Conservation (phyloP, 2,888 invertebrate species). For the Rhopalosiphum nymphaeae region DNA sequence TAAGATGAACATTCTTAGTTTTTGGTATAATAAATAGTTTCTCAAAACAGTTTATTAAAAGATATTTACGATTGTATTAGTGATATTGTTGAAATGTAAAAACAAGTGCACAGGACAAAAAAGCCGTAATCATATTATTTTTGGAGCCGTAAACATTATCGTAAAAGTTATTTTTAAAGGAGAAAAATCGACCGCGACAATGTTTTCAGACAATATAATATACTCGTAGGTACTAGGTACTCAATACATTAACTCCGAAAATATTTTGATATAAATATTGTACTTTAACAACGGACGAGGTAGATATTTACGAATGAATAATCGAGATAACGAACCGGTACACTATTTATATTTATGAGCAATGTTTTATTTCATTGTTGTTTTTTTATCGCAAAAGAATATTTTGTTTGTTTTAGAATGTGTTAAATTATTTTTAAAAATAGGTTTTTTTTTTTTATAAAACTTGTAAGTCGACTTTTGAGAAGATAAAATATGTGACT, state of each 20-base stretch:
- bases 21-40: background rate
- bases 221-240: background rate
- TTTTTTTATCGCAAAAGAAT: conserved; percentile 8
- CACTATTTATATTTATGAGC: background rate
- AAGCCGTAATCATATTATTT: background rate
- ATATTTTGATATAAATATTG: background rate
- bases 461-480: background rate
- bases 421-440: conserved; percentile 28
- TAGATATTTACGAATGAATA: background rate
- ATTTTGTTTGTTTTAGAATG: conserved; percentile 41
- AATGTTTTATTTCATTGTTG: background rate
- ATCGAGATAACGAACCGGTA: background rate
- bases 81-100: background rate
- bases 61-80: background rate
- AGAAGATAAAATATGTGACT: conserved; percentile 19
- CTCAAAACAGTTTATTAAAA: background rate
- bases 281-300: background rate
- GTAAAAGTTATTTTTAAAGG: background rate
- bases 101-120: background rate
- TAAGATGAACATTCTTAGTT: background rate
- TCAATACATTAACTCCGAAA: background rate
- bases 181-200: background rate
- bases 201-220: background rate
- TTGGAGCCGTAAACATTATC: background rate
- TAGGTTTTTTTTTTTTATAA: background rate